Base-by-base conservation (phyloP, 2,888 invertebrate species). In the Heterodera filipjevi region DNA sequence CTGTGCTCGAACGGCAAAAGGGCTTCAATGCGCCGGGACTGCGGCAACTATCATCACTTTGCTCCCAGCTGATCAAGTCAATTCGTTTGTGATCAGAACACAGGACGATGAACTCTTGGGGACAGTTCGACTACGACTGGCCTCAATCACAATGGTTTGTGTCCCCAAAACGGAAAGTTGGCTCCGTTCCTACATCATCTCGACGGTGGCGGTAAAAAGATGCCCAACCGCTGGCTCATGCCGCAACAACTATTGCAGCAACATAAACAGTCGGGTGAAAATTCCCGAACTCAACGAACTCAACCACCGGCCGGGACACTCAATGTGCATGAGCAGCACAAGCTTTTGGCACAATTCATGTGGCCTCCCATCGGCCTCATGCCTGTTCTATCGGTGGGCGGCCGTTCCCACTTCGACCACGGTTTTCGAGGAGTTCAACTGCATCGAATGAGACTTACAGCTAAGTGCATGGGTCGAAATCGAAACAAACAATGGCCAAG, bases 341-440 rank as follows among this genome's bases (percentile, higher is more conserved):
- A 22, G 71, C 16, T 71, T 71, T 19, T 71, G 71, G 71, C 16
- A 22, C 30, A 33, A 71, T 12, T 16, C 32, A 2, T 71, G 71
- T 35, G 71, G 33, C 1, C 44, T 71, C 1, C 71, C 71, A 0
- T 16, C 33, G 5, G 14, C 32, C 3, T 30, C 33, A 1, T 71
- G 71, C 19, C 71, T 71, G 16, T 71, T 49, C 1, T 71, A 59
- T 27, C 59, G 59, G 22, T 59, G 59, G 59, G 59, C 59, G 8
- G 59, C 59, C 27, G 59, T 59, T 12, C 59, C 59, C 22, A 59
- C 59, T 6, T 10, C 27, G 2, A 22, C 59, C 59, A 59, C 59
- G 59, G 59, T 59, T 22, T 59, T 59, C 59, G 59, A 59, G 59
- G 59, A 59, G 59, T 59, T 59, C 59, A 59, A 27, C 10, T 59